Evolutionary conservation across 1,140 invertebrate species (phyloP), one percentile per base, ranked within the genome.

Genomic region (Drosophila bipectinata): DNA sequence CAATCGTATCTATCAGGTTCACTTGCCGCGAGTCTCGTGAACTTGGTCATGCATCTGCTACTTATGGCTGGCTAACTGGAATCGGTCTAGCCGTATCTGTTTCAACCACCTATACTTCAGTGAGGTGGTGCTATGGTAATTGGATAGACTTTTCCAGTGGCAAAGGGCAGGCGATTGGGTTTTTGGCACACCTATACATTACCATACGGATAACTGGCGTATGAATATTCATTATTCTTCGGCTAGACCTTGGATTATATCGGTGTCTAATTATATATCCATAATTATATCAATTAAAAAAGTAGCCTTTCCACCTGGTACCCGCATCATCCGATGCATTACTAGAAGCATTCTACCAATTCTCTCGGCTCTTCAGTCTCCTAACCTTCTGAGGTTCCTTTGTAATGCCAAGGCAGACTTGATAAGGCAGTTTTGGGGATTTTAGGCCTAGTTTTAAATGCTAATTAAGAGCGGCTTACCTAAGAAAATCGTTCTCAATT

Each of bases 361-460:
- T 34, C 8, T 34, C 32, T 37, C 34, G 10, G 4, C 0, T 37
- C 34, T 32, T 32, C 9, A 32, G 32, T 32, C 8, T 32, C 32
- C 32, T 32, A 32, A 8, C 34, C 34, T 32, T 32, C 12, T 26
- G 2, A 0, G 15, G 9, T 15, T 28, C 5, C 41, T 41, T 30
- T 21, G 51, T 67, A 69, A 68, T 68, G 66, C 44, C 49, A 55
- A 67, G 30, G 49, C 30, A 7, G 15, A 6, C 39, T n/a, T 10
- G 63, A 69, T 69, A 69, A 55, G 1, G 3, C 0, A 24, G 15
- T 41, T 69, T 69, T n/a, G 41, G 66, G 63, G 24, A 69, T 57
- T 69, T 69, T 69, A 69, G 66, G 66, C 66, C 63, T 69, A 68
- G 51, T 32, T 69, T 48, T 6, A 15, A 56, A 69, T 69, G 66